phyloP scores from a whole-genome alignment of 2,888 invertebrate species.

The Latrodectus hesperus region DNA sequence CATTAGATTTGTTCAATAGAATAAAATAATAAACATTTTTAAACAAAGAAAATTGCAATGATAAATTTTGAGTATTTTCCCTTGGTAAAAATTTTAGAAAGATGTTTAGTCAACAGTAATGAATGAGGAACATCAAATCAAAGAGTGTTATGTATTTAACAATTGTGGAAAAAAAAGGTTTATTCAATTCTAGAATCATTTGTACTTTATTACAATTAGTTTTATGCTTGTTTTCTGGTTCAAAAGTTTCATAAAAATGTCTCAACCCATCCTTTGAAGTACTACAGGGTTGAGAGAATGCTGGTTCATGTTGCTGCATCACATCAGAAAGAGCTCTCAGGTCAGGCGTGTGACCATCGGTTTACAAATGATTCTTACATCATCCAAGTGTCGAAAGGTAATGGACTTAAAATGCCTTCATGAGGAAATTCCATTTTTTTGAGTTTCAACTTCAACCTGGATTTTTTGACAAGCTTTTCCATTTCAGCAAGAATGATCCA shows the following conservation, averaged over 20 bases:
- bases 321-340: not conserved
- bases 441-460: constrained; percentile 52
- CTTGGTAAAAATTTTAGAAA: too few relatives aligned
- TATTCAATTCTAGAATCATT: not conserved
- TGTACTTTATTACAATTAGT: not conserved
- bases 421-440: not conserved
- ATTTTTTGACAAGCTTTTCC: constrained; percentile 54
- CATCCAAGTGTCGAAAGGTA: not conserved
- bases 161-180: not conserved
- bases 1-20: too few relatives aligned
- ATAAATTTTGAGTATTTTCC: too few relatives aligned
- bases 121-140: too few relatives aligned
- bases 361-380: not conserved
- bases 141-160: too few relatives aligned
- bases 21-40: too few relatives aligned
- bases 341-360: not conserved
- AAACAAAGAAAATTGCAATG: too few relatives aligned
- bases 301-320: not conserved
- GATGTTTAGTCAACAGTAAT: too few relatives aligned
- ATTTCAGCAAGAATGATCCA: constrained; percentile 87
- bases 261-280: not conserved
- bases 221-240: not conserved
- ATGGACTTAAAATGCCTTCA: not conserved
- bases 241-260: not conserved
- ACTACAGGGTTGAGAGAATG: not conserved